Evolutionary conservation across 2,797 vertebrate genomes (phyloP), one percentile per base, ranked within the genome.

Genomic region (Botia almorhae): DNA sequence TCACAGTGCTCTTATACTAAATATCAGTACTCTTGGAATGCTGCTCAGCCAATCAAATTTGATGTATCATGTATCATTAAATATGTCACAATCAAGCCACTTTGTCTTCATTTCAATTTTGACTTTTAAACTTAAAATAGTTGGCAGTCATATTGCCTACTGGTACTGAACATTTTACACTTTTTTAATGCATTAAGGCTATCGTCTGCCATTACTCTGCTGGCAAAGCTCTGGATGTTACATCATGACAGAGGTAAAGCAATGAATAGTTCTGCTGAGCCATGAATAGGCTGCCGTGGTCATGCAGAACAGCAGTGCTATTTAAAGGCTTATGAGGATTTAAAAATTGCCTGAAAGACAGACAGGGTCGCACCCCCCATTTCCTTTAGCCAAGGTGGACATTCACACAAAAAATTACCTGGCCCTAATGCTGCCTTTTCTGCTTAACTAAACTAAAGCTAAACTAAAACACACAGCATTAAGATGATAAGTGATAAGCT

Each of bases 261-360:
- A 73, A 68, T 74, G 12, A 82, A 82, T 33, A 58, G 64, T 55
- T 68, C 14, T 43, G 74, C 61, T 81, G 43, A 81, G 79, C 19
- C 69, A 65, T 39, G 64, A 74, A 82, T 78, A 36, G 64, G 19
- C 36, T 69, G 19, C 63, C 51, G 39, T 82, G 71, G 69, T 74
- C 70, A 82, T 60, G 53, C 70, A 69, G 76, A 74, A 73, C 69
- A 68, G 69, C 23, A 56, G 13, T 8, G 36, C 33, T 61, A 51
- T 51, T 73, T 63, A 68, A 53, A 67, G 43, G 6, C 48, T 78
- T 39, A 74, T 67, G 60, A 58, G 17, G 63, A 74, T 67, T 65
- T 33, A 74, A 50, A 29, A 63, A 73, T 46, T 72, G 21, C 61
- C 60, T 53, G 36, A 33, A 50, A 33, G 10, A 72, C 36, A 75